phyloP scores from a whole-genome alignment of 1,140 invertebrate species.

The Drosophila navojoa region DNA sequence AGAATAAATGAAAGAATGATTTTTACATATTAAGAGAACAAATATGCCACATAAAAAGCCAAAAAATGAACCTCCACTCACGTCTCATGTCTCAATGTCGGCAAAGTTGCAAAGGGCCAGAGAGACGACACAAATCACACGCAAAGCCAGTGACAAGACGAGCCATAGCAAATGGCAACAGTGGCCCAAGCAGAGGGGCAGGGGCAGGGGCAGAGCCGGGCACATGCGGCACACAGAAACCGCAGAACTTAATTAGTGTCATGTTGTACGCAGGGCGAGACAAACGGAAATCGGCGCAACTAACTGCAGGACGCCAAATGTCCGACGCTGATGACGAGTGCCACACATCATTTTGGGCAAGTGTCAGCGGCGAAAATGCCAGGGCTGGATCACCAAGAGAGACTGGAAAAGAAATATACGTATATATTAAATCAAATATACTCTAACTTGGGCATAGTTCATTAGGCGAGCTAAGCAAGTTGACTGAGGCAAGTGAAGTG shows the following conservation, averaged over 20 bases:
- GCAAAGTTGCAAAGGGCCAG: slow-evolving; percentile 67
- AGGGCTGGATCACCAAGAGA: slow-evolving; percentile 19
- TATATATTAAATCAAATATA: neutral
- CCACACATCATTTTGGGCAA: slow-evolving; percentile 55
- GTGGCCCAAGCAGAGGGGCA: neutral
- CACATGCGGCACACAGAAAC: slow-evolving; percentile 31
- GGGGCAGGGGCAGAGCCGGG: neutral
- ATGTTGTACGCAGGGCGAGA: slow-evolving; percentile 67
- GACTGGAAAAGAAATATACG: neutral
- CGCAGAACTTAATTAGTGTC: slow-evolving; percentile 80
- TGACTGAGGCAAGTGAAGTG: no score
- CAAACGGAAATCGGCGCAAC: slow-evolving; percentile 70
- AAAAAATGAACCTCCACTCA: slow-evolving; percentile 19
- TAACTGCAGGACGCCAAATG: slow-evolving; percentile 67
- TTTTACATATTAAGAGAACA: slow-evolving; percentile 77
- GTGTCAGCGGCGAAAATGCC: slow-evolving; percentile 23
- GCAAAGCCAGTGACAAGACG: slow-evolving; percentile 48
- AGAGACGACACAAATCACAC: slow-evolving; percentile 74
- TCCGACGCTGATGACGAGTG: slow-evolving; percentile 38
- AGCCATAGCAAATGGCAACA: neutral
- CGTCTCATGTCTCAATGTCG: slow-evolving; percentile 47
- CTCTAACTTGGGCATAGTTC: neutral
- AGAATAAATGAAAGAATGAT: slow-evolving; percentile 24
- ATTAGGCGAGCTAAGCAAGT: no score
- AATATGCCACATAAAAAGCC: slow-evolving; percentile 63